A percentile compares a stretch with the other conserved stretches of the same genome.
These are phyloP conservation scores for Aulostomus chinensis DNA, from an alignment of 2,797 vertebrate species.

Conservation along the genomic window DNA sequence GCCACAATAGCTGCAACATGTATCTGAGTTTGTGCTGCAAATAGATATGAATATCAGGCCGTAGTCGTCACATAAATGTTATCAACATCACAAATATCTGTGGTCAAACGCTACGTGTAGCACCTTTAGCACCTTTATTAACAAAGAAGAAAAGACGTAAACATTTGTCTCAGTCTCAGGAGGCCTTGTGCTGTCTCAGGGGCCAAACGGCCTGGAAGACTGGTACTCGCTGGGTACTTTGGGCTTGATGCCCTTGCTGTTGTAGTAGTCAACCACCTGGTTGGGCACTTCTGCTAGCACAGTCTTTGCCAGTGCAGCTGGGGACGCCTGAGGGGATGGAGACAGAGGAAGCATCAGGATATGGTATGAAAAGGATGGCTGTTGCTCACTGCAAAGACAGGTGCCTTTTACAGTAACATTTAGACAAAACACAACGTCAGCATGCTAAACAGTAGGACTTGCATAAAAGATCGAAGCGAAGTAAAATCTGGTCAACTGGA, in stretches of 20 bases:
- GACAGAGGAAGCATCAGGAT: neutral
- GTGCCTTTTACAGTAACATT: too few species aligned
- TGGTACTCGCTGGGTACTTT: slow-evolving; percentile 90
- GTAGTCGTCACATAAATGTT: too few species aligned
- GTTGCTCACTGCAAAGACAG: too few species aligned
- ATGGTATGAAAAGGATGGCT: too few species aligned
- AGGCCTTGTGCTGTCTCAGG: slow-evolving; percentile 75
- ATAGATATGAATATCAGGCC: too few species aligned
- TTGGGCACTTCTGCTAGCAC: slow-evolving; percentile 97
- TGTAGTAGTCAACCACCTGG: slow-evolving; percentile 99
- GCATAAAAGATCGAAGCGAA: too few species aligned
- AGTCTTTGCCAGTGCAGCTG: slow-evolving; percentile 93
- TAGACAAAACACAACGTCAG: too few species aligned
- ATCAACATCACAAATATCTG: too few species aligned
- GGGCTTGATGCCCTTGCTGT: slow-evolving; percentile 95
- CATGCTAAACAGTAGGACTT: too few species aligned
- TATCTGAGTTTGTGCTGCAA: too few species aligned
- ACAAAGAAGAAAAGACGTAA: slow-evolving; percentile 55
- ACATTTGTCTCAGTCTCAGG: slow-evolving; percentile 79
- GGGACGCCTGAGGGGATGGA: slow-evolving; percentile 85
- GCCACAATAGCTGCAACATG: too few species aligned
- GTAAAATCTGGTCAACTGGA: too few species aligned
- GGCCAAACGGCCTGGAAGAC: slow-evolving; percentile 92
- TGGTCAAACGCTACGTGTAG: slow-evolving; percentile 18
- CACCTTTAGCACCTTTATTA: slow-evolving; percentile 46